Conservation (phyloP, 1,140 invertebrate genomes). For the Bombus balteatus region DNA sequence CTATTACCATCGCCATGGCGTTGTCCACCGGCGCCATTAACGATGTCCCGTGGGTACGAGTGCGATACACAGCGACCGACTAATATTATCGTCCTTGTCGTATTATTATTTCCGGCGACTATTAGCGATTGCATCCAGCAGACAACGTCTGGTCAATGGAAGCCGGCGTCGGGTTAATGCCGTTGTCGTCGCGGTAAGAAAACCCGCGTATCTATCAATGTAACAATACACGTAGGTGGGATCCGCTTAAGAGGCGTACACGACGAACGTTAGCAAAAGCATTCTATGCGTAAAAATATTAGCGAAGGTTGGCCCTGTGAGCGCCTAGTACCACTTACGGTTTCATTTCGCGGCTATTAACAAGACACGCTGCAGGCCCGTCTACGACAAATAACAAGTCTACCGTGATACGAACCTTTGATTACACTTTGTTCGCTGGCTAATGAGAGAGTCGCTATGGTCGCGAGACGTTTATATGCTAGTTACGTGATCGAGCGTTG, state of each 20-base stretch:
- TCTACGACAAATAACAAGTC: background rate
- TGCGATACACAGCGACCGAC: background rate
- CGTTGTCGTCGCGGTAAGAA: constrained; percentile 8
- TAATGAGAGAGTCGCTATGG: background rate
- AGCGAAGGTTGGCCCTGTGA: background rate
- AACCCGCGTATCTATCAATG: background rate
- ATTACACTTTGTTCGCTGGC: background rate
- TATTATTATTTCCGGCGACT: constrained; percentile 30
- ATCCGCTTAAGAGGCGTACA: background rate
- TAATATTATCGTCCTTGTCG: constrained; percentile 50
- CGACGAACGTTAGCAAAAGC: too few relatives aligned
- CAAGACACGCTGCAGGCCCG: background rate
- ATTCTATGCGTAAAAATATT: constrained; percentile 30
- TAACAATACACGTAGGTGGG: constrained; percentile 1
- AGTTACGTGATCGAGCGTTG: background rate
- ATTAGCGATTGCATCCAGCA: constrained; percentile 2
- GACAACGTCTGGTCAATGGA: background rate
- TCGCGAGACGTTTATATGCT: background rate
- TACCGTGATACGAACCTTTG: constrained; percentile 5
- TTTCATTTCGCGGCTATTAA: constrained; percentile 49
- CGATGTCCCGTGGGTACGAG: constrained; percentile 28
- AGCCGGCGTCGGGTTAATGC: background rate
- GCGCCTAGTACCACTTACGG: constrained; percentile 17
- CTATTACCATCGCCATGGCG: constrained; percentile 36
- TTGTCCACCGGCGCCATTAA: constrained; percentile 31